Conservation (phyloP, 2,888 invertebrate species). For the Amphipoea oculea region DNA sequence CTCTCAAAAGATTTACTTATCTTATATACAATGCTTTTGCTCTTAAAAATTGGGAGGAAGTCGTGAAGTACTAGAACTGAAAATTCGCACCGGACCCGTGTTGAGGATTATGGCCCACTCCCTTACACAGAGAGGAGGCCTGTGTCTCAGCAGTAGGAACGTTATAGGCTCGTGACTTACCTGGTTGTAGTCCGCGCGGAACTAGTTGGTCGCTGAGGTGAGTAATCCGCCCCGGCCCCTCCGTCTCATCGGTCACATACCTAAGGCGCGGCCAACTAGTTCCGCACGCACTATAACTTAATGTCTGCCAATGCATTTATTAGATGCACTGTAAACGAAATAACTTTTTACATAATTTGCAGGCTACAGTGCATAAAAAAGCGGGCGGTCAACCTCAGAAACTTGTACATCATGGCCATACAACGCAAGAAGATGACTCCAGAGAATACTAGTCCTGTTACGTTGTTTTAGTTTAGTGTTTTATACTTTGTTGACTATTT, state of each 20-base stretch:
- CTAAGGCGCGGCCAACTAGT: too few species aligned
- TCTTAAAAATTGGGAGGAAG: neutral
- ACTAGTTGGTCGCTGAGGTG: too few species aligned
- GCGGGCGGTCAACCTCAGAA: slow-evolving; percentile 78
- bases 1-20: neutral
- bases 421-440: slow-evolving; percentile 80
- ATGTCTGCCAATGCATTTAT: neutral
- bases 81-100: neutral
- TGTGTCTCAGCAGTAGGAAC: too few species aligned
- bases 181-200: neutral
- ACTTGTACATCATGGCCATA: slow-evolving; percentile 81
- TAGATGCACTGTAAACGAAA: neutral
- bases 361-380: slow-evolving; percentile 88
- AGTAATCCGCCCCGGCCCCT: too few species aligned
- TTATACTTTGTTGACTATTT: slow-evolving; percentile 76
- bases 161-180: neutral
- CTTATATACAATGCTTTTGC: neutral
- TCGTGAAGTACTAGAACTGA: neutral
- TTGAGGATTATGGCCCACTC: neutral
- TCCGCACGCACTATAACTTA: too few species aligned
- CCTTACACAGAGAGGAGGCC: neutral
- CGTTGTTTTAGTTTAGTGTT: slow-evolving; percentile 54
- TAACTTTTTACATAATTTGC: slow-evolving; percentile 53
- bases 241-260: too few species aligned
- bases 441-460: slow-evolving; percentile 83